These are phyloP conservation scores for Vannuccia rotundouncinata DNA, from an alignment of 2,888 invertebrate genomes.

Conservation along the genomic window DNA sequence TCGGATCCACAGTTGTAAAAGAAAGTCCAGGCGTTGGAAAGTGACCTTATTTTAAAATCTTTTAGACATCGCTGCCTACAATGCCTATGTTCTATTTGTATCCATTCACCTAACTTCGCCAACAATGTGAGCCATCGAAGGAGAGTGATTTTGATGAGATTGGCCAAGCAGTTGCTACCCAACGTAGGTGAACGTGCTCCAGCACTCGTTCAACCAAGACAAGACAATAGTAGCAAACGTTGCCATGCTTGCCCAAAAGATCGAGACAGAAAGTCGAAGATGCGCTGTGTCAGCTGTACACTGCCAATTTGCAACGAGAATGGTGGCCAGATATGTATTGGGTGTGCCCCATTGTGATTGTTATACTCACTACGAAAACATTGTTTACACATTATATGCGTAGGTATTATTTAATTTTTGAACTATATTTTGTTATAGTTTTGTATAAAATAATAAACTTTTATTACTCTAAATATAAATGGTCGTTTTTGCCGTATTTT, in stretches of 20 bases:
- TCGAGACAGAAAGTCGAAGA: conserved; percentile 15
- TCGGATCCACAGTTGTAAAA: not conserved
- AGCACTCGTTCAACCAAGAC: not conserved
- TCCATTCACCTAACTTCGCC: not conserved
- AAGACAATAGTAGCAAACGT: conserved; percentile 11
- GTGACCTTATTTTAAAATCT: not conserved
- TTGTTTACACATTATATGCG: conserved; percentile 9
- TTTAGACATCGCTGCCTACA: not conserved
- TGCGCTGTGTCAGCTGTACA: not conserved
- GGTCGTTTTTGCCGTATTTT: conserved; percentile 1
- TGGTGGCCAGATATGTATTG: conserved; percentile 21
- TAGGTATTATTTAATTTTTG: not conserved
- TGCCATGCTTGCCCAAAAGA: not conserved
- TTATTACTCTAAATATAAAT: not conserved
- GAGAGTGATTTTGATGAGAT: not conserved
- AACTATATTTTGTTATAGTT: conserved; percentile 4
- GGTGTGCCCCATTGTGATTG: conserved; percentile 13
- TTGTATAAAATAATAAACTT: conserved; percentile 9
- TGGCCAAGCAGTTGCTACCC: conserved; percentile 1
- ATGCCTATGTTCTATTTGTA: not conserved
- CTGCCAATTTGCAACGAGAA: not conserved
- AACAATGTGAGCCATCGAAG: conserved; percentile 19
- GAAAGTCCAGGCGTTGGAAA: not conserved
- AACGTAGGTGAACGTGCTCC: conserved; percentile 20
- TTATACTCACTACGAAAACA: not conserved